phyloP scores from a whole-genome alignment of 2,888 invertebrate species.

The Phengaris alcon region DNA sequence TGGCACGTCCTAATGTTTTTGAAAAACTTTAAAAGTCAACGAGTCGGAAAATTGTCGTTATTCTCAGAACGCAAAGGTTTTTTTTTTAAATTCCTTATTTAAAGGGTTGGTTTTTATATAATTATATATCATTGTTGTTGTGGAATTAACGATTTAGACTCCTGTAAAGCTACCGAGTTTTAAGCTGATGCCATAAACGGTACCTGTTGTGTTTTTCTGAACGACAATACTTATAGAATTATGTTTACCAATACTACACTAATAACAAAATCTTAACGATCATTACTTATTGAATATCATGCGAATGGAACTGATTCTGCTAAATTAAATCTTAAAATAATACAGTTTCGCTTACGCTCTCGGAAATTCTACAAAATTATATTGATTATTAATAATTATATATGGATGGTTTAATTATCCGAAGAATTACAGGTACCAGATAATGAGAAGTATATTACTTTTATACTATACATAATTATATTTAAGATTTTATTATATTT shows the following conservation, averaged over 20 bases:
- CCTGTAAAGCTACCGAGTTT: background rate
- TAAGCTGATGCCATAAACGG: background rate
- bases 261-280: background rate
- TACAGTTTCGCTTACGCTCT: too few relatives aligned
- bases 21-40: constrained; percentile 28
- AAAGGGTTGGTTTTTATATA: constrained; percentile 13
- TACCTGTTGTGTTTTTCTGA: background rate
- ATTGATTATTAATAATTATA: too few relatives aligned
- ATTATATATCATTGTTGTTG: constrained; percentile 10
- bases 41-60: constrained; percentile 32
- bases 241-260: background rate
- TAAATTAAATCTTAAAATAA: too few relatives aligned
- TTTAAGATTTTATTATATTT: too few relatives aligned
- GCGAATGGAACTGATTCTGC: background rate
- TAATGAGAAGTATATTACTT: too few relatives aligned
- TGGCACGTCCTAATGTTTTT: constrained; percentile 26
- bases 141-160: background rate
- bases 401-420: too few relatives aligned
- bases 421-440: too few relatives aligned
- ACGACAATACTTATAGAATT: background rate
- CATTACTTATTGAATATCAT: background rate
- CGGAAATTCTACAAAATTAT: too few relatives aligned
- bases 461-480: too few relatives aligned
- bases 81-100: background rate
- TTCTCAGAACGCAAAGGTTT: constrained; percentile 19